Conservation (phyloP, 1,140 invertebrate species). For the Pseudobourletiella spinata region DNA sequence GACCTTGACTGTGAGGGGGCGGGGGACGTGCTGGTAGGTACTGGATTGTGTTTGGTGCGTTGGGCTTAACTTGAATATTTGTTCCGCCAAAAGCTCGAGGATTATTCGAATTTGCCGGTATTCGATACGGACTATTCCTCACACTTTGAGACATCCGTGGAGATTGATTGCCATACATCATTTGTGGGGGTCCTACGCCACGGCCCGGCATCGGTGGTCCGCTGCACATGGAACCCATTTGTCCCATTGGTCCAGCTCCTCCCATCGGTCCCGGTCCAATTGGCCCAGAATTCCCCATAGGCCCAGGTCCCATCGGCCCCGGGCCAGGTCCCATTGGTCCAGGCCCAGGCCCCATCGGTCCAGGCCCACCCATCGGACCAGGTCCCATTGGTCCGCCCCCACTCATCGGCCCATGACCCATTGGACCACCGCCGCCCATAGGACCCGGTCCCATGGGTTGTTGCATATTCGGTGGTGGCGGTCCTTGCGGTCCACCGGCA, state of each 20-base stretch:
- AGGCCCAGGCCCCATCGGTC: conserved; percentile 3
- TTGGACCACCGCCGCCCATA: conserved; percentile 25
- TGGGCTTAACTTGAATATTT: conserved; percentile 87
- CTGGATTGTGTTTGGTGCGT: conserved; percentile 94
- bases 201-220: conserved; percentile 10
- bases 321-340: conserved; percentile 8
- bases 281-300: neutral
- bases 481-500: conserved; percentile 10
- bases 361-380: neutral
- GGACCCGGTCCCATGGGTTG: conserved; percentile 10
- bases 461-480: neutral
- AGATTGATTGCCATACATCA: conserved; percentile 25
- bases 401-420: conserved; percentile 44
- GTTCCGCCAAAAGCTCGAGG: conserved; percentile 46
- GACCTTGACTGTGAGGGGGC: conserved; percentile 33
- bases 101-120: conserved; percentile 23
- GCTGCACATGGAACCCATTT: conserved; percentile 4
- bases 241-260: neutral
- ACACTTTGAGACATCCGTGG: conserved; percentile 13
- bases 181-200: conserved; percentile 27
- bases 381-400: conserved; percentile 13
- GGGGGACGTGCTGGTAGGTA: conserved; percentile 84
- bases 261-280: neutral
- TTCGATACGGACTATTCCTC: conserved; percentile 26
- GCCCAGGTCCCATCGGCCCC: conserved; percentile 10